A percentile compares a stretch with the other conserved stretches of the same genome.
phyloP scores from a whole-genome alignment of 2,888 invertebrate genomes.

The Uloborus plumipes region DNA sequence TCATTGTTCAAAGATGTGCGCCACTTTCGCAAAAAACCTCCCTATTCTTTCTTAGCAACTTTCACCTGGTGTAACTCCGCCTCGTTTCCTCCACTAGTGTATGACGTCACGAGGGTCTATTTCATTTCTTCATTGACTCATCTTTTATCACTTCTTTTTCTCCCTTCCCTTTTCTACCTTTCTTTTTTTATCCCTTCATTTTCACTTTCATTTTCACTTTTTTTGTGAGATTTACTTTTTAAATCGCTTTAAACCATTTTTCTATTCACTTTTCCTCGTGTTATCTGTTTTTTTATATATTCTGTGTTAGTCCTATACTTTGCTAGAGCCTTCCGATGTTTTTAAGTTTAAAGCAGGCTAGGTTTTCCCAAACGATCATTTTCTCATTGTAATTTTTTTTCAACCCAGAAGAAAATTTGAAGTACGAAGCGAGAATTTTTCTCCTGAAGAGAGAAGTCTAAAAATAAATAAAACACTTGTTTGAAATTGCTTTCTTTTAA shows the following conservation, averaged over 20 bases:
- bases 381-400: constrained; percentile 3
- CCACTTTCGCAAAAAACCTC: constrained; percentile 9
- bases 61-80: constrained; percentile 39
- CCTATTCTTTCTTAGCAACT: constrained; percentile 3
- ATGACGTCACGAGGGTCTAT: constrained; percentile 44
- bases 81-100: constrained; percentile 29
- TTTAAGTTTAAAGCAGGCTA: constrained; percentile 15
- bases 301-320: background rate
- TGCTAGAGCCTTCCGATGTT: constrained; percentile 4
- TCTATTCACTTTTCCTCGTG: constrained; percentile 19
- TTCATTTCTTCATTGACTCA: constrained; percentile 42
- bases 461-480: no score
- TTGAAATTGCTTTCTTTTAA: no score
- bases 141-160: constrained; percentile 36
- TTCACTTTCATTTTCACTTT: constrained; percentile 8
- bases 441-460: no score
- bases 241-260: constrained; percentile 36
- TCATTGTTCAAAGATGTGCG: no score
- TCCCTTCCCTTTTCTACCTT: constrained; percentile 10
- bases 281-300: background rate
- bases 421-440: no score
- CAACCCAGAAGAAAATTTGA: no score
- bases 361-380: constrained; percentile 5
- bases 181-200: constrained; percentile 21
- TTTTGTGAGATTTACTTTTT: constrained; percentile 16